A percentile compares a stretch with the other conserved stretches of the same genome.
Conservation (phyloP, 2,797 vertebrate genomes). For the Alauda arvensis region DNA sequence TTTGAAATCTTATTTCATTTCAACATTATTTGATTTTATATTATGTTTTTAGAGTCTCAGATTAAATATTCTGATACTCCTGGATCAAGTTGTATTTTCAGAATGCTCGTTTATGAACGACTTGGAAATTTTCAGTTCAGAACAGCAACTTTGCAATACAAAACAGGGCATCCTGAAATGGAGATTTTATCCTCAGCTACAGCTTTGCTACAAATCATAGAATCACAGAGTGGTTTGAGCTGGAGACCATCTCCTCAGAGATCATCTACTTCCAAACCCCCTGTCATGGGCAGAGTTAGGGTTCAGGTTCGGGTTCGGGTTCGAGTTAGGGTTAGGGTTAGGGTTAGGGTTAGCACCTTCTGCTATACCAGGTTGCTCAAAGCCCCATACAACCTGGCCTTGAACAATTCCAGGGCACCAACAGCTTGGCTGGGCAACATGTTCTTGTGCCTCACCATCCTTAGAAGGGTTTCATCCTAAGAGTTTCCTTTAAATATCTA, state of each 20-base stretch:
- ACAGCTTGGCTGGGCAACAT: not conserved
- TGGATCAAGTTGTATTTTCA: conserved; percentile 31
- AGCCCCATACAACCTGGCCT: not conserved
- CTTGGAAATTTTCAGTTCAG: not conserved
- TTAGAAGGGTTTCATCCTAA: not conserved
- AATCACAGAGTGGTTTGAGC: not conserved
- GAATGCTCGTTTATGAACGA: not conserved
- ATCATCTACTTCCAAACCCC: not conserved
- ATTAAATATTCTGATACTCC: conserved; percentile 6
- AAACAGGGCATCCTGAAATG: not conserved
- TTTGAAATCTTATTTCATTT: conserved; percentile 45
- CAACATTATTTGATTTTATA: conserved; percentile 36
- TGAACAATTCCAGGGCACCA: not conserved
- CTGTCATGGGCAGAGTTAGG: no score
- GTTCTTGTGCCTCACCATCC: not conserved
- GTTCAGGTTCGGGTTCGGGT: no score
- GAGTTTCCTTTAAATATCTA: not conserved
- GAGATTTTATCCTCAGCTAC: not conserved
- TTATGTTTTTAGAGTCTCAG: conserved; percentile 16
- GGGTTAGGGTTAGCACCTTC: no score
- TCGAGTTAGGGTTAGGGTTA: no score
- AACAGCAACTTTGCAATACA: not conserved
- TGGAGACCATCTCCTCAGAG: not conserved
- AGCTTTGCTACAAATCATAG: not conserved
- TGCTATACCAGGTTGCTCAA: not conserved